Conservation (phyloP, 2,113 vertebrate species). For the Seriola dumerili region DNA sequence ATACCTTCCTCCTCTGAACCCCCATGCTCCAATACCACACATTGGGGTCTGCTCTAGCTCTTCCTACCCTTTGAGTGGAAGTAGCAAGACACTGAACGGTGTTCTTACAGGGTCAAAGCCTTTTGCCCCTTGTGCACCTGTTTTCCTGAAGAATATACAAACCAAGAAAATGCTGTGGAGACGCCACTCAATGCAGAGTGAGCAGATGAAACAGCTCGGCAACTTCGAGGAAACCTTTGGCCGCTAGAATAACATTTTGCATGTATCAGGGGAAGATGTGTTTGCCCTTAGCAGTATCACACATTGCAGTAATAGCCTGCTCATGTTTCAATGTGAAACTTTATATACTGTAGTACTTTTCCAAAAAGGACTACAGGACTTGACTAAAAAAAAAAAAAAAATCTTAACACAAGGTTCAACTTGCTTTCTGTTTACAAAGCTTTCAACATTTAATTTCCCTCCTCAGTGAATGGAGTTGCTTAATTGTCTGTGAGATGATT, state of each 20-base stretch:
- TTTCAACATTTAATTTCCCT: not conserved
- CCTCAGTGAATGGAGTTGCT: not conserved
- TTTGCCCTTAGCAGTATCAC: not conserved
- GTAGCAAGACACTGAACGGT: slow-evolving; percentile 57
- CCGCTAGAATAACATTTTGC: slow-evolving; percentile 54
- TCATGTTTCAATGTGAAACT: not conserved
- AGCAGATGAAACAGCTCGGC: slow-evolving; percentile 90
- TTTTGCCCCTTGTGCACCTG: slow-evolving; percentile 83
- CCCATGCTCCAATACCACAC: slow-evolving; percentile 85
- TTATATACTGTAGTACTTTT: not conserved
- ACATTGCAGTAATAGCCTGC: not conserved
- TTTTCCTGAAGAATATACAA: slow-evolving; percentile 84
- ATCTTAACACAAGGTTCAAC: not conserved
- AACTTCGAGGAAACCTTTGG: slow-evolving; percentile 84
- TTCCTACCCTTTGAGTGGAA: slow-evolving; percentile 64
- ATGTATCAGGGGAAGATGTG: not conserved
- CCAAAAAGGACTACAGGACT: not conserved
- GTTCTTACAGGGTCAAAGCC: slow-evolving; percentile 80
- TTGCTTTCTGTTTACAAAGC: not conserved
- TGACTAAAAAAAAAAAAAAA: not conserved
- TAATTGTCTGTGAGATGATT: not conserved
- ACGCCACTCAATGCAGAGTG: slow-evolving; percentile 91
- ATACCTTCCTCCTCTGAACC: slow-evolving; percentile 90
- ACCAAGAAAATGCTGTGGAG: slow-evolving; percentile 86
- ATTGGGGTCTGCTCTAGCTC: slow-evolving; percentile 69